Conservation (phyloP, 1,140 invertebrate species). For the Dufourea novaeangliae region DNA sequence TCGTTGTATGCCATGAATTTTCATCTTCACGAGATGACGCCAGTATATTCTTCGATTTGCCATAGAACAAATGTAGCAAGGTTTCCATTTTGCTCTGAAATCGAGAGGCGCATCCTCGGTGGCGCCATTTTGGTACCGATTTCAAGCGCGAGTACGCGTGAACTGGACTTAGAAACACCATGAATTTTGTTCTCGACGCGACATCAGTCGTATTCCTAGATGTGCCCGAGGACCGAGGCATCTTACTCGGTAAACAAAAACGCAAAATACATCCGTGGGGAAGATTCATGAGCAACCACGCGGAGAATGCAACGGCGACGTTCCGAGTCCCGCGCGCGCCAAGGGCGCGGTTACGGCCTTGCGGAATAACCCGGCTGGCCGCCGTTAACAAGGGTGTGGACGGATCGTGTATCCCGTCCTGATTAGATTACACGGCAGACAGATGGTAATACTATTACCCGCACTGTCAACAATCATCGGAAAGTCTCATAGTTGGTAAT, state of each 20-base stretch:
- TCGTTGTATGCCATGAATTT: no score
- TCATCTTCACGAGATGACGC: no score
- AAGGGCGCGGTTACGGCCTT: not conserved
- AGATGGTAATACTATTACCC: not conserved
- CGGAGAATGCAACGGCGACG: not conserved
- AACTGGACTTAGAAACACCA: not conserved
- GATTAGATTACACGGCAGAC: conserved; percentile 11
- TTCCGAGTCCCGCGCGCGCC: no score
- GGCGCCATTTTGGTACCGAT: no score
- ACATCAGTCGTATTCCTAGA: conserved; percentile 12
- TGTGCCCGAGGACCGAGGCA: not conserved
- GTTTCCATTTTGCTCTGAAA: not conserved
- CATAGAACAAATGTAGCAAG: no score
- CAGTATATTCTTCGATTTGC: no score
- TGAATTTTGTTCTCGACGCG: not conserved
- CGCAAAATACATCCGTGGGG: not conserved
- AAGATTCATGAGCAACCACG: not conserved
- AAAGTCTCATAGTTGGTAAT: not conserved
- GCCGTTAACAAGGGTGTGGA: not conserved
- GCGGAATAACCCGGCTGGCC: not conserved
- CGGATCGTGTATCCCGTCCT: not conserved
- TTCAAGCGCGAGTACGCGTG: no score
- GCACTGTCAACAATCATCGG: not conserved
- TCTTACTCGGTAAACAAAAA: not conserved
- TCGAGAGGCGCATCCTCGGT: not conserved